phyloP scores from a whole-genome alignment of 1,140 invertebrate genomes.

The Lanistes nyassanus region DNA sequence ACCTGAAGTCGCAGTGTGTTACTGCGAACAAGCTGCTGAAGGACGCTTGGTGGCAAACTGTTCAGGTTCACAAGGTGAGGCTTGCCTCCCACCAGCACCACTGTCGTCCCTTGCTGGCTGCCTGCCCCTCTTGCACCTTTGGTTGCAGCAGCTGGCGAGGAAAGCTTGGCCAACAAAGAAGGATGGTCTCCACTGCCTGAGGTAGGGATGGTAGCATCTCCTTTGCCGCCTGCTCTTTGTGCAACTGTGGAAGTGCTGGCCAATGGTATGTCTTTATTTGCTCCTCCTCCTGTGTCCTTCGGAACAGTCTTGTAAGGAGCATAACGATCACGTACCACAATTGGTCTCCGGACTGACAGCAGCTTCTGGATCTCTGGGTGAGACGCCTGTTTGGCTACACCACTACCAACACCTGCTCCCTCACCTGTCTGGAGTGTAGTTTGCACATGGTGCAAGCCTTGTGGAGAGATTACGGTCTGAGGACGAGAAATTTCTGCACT shows the following conservation, averaged over 20 bases:
- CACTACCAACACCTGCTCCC: no score
- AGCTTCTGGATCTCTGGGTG: conserved; percentile 37
- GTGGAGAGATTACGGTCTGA: neutral
- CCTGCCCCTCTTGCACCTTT: no score
- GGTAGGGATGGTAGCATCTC: no score
- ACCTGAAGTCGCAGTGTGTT: conserved; percentile 5
- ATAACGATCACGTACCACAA: neutral
- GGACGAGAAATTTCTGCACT: neutral
- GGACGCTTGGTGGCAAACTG: no score
- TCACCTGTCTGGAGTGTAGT: no score
- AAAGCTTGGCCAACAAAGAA: no score
- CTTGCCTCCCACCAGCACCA: neutral
- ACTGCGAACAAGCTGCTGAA: neutral
- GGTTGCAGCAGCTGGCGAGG: no score
- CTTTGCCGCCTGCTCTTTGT: no score
- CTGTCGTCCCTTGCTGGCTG: no score
- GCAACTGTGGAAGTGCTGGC: neutral
- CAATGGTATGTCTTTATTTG: neutral
- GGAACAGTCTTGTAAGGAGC: neutral
- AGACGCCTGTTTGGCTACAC: conserved; percentile 19
- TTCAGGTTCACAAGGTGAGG: conserved; percentile 14
- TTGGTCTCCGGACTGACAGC: neutral
- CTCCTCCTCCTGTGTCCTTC: neutral
- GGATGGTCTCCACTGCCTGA: no score
- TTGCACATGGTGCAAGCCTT: neutral